phyloP scores from a whole-genome alignment of 2,113 vertebrate species.

The Rhynchomys soricoides region DNA sequence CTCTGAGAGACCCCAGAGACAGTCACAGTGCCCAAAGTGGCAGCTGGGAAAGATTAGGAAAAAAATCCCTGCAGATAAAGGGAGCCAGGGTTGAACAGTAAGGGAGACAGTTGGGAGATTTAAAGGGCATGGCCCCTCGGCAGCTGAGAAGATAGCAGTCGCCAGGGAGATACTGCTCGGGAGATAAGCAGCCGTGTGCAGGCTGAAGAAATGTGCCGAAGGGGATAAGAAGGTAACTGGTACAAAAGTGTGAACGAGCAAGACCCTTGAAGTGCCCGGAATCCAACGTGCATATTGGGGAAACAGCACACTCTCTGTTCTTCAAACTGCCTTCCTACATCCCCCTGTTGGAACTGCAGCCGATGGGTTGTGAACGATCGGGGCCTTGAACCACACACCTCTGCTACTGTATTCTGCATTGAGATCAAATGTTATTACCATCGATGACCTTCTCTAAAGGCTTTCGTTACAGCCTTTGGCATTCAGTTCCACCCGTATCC shows the following conservation, averaged over 20 bases:
- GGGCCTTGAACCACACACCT: not conserved
- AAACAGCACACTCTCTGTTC: not conserved
- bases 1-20: conserved; percentile 73
- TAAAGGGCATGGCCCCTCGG: conserved; percentile 71
- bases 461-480: not conserved
- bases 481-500: not conserved
- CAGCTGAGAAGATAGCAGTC: conserved; percentile 82
- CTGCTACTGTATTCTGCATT: not conserved
- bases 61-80: conserved; percentile 62
- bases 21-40: conserved; percentile 78
- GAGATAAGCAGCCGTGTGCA: conserved; percentile 74
- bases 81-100: conserved; percentile 73
- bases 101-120: conserved; percentile 85
- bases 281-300: not conserved
- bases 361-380: not conserved
- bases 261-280: conserved; percentile 35
- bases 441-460: not conserved
- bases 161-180: conserved; percentile 23
- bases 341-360: not conserved
- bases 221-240: conserved; percentile 82
- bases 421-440: not conserved
- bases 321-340: not conserved
- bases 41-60: conserved; percentile 81
- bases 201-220: conserved; percentile 76
- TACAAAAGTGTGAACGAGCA: conserved; percentile 62